A percentile compares a stretch with the other conserved stretches of the same genome.
Evolutionary conservation across 1,140 invertebrate species (phyloP).

Genomic region (Oryctes rhinoceros): DNA sequence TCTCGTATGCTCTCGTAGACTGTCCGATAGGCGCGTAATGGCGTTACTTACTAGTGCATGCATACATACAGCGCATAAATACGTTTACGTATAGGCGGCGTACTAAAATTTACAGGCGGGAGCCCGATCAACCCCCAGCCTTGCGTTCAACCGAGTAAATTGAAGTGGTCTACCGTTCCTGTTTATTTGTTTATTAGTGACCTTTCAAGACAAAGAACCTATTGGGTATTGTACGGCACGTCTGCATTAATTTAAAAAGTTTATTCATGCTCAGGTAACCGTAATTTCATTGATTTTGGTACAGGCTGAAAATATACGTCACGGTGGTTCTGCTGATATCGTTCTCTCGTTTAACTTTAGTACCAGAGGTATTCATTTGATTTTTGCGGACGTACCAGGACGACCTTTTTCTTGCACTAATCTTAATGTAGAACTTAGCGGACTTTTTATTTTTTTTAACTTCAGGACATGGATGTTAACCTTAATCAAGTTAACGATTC

Average conservation of each 20-base stretch:
- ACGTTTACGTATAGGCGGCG: background rate
- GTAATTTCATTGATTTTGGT: too few species aligned
- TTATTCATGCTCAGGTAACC: too few species aligned
- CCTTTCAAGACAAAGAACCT: background rate
- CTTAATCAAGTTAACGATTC: too few species aligned
- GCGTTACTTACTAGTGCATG: background rate
- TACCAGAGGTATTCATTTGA: too few species aligned
- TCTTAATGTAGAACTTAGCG: too few species aligned
- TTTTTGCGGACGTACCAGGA: too few species aligned
- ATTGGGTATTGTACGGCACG: background rate
- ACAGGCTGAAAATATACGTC: too few species aligned
- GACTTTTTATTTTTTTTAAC: too few species aligned
- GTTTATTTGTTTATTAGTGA: background rate
- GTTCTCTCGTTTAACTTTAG: too few species aligned
- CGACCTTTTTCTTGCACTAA: too few species aligned
- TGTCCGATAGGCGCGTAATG: background rate
- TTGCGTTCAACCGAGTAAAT: background rate
- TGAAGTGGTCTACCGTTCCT: background rate
- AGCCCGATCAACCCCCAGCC: background rate
- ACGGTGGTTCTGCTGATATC: too few species aligned
- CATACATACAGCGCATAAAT: background rate
- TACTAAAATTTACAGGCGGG: background rate
- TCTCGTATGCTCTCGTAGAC: background rate
- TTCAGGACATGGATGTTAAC: too few species aligned
- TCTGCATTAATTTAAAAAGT: background rate